Evolutionary conservation across 2,797 vertebrate species (phyloP).

Genomic region (Microtus obscurus): DNA sequence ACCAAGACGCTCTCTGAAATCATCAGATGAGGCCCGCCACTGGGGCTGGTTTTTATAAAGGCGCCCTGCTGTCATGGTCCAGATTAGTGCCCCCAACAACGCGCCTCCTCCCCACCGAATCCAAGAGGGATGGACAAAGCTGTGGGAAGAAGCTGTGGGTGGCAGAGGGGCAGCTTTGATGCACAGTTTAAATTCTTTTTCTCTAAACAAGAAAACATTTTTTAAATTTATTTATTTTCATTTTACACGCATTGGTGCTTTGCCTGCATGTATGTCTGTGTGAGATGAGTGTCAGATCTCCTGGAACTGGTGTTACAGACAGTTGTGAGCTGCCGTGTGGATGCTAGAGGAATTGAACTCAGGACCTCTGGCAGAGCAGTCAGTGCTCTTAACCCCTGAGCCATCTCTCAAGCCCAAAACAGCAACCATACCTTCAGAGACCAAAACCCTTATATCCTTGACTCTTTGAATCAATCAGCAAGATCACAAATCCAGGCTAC

Average conservation of each 20-base stretch:
- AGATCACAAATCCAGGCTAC: background rate
- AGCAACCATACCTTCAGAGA: background rate
- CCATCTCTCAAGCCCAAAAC: background rate
- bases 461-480: rapidly evolving
- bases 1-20: background rate
- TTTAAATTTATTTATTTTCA: background rate
- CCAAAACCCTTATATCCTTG: background rate
- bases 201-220: background rate
- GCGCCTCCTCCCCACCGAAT: rapidly evolving
- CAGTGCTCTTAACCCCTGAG: background rate
- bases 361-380: background rate
- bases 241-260: too few species aligned
- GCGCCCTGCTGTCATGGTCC: background rate
- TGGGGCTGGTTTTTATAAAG: background rate
- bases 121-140: background rate
- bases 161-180: rapidly evolving
- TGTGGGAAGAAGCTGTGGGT: background rate
- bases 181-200: rapidly evolving
- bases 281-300: background rate
- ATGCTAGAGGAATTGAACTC: background rate
- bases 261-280: background rate
- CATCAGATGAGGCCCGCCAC: background rate
- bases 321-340: background rate
- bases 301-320: too few species aligned
- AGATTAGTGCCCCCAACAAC: background rate